Evolutionary conservation across 1,140 invertebrate species (phyloP).

Genomic region (Thaumatotibia leucotreta): DNA sequence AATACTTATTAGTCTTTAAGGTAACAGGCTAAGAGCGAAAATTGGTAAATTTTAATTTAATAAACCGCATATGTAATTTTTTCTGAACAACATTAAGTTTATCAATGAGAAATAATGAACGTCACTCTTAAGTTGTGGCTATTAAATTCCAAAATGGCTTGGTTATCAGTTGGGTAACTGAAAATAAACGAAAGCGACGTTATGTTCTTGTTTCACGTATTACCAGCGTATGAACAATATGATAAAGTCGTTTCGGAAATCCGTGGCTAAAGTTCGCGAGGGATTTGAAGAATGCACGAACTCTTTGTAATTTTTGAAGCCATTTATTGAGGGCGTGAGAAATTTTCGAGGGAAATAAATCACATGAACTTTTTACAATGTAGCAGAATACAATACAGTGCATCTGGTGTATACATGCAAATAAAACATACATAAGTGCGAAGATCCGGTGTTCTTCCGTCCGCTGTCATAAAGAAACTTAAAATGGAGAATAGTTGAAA

Average conservation of each 20-base stretch:
- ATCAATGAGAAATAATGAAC: not conserved
- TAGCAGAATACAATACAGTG: not conserved
- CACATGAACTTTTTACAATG: too few relatives aligned
- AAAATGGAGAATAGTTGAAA: too few relatives aligned
- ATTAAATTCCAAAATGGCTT: not conserved
- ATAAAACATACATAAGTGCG: not conserved
- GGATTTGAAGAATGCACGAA: constrained; percentile 1
- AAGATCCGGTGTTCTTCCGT: not conserved
- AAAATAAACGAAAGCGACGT: not conserved
- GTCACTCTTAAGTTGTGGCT: not conserved
- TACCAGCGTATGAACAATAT: not conserved
- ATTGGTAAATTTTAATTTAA: not conserved
- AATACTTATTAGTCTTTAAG: not conserved
- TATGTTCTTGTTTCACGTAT: not conserved
- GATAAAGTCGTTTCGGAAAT: constrained; percentile 6
- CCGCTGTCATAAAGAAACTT: too few relatives aligned
- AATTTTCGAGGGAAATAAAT: not conserved
- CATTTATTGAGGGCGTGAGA: not conserved
- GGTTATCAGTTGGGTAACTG: not conserved
- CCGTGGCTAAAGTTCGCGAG: not conserved
- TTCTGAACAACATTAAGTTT: not conserved
- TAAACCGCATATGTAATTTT: constrained; percentile 10
- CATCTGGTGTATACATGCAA: not conserved
- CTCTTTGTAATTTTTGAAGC: not conserved
- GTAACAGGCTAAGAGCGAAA: not conserved